Evolutionary conservation across 2,888 invertebrate species (phyloP).

Genomic region (Drosophila tripunctata): DNA sequence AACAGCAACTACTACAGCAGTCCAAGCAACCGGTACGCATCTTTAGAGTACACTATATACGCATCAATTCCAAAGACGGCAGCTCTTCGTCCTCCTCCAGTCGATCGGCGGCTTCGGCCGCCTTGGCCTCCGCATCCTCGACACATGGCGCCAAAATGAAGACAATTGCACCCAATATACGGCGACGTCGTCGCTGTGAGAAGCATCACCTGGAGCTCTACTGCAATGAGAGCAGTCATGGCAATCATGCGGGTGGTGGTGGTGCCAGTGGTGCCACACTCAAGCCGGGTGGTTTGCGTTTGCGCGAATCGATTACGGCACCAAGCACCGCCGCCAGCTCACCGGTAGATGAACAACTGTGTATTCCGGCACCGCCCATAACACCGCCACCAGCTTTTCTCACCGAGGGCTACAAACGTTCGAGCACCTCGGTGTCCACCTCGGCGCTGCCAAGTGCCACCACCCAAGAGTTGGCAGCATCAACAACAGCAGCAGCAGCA

Average conservation of each 20-base stretch:
- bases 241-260: background rate
- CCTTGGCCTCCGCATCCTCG: constrained; percentile 29
- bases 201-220: constrained; percentile 86
- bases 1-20: constrained; percentile 27
- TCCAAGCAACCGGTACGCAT: constrained; percentile 69
- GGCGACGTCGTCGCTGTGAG: constrained; percentile 87
- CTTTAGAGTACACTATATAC: constrained; percentile 78
- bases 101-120: constrained; percentile 42
- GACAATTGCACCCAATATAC: constrained; percentile 87
- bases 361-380: constrained; percentile 86
- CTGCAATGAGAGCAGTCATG: constrained; percentile 75
- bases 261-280: constrained; percentile 39
- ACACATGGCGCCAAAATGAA: constrained; percentile 85
- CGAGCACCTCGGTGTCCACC: constrained; percentile 78
- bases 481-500: constrained; percentile 23
- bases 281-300: constrained; percentile 52
- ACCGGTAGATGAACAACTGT: constrained; percentile 77
- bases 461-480: constrained; percentile 43
- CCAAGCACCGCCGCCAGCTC: constrained; percentile 76
- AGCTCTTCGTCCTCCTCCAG: constrained; percentile 34
- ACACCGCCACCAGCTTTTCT: constrained; percentile 89
- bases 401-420: constrained; percentile 86
- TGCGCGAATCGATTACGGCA: constrained; percentile 70
- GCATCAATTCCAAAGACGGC: constrained; percentile 79
- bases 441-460: constrained; percentile 65